A percentile compares a stretch with the other conserved stretches of the same genome.
Evolutionary conservation across 2,113 vertebrate species (phyloP).

Genomic region (Hippolais icterina): DNA sequence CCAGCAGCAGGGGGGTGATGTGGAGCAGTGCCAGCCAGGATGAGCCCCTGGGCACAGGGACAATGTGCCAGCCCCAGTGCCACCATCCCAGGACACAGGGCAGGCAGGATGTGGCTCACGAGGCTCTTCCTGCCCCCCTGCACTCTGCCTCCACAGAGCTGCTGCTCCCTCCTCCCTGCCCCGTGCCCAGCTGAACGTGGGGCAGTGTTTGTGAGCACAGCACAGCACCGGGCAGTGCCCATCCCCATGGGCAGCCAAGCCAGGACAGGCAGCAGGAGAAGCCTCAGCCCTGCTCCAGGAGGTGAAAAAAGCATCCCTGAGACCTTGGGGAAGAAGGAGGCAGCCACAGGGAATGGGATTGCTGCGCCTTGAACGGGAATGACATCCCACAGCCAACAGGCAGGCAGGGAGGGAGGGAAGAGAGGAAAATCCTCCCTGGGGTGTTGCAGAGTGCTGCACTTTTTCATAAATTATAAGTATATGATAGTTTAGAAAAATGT

Average conservation of each 20-base stretch:
- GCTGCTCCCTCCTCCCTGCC: slow-evolving; percentile 76
- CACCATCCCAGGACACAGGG: background rate
- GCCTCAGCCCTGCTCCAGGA: background rate
- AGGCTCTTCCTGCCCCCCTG: slow-evolving; percentile 67
- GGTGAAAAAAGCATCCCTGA: background rate
- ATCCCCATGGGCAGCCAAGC: background rate
- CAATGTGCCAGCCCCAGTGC: background rate
- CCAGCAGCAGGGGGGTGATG: background rate
- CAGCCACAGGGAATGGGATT: background rate
- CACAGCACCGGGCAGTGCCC: background rate
- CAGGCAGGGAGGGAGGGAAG: background rate
- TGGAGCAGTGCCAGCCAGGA: background rate
- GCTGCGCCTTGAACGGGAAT: background rate
- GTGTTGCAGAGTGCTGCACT: background rate
- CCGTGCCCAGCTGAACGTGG: slow-evolving; percentile 63
- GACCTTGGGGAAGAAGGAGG: background rate
- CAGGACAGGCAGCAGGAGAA: background rate
- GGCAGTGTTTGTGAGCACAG: too few relatives aligned
- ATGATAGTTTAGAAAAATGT: too few relatives aligned
- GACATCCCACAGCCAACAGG: background rate
- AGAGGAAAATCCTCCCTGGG: background rate
- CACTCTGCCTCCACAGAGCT: slow-evolving; percentile 72
- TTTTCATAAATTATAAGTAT: too few relatives aligned
- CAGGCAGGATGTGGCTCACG: slow-evolving; percentile 66
- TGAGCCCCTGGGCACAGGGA: background rate